Conservation (phyloP, 2,888 invertebrate species). For the Branchipolynoe longqiensis region DNA sequence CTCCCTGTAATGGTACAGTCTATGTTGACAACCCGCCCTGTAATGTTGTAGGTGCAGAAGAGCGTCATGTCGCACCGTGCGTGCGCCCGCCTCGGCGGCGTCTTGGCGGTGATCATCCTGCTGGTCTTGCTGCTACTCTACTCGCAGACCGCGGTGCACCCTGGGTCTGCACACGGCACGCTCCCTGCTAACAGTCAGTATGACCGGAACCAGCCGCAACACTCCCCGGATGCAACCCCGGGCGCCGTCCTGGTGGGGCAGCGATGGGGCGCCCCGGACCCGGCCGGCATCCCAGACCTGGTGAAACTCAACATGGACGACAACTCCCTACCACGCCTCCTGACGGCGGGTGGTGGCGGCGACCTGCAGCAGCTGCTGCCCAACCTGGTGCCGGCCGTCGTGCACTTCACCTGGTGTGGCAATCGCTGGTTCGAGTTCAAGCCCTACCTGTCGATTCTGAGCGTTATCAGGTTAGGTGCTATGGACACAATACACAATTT, state of each 20-base stretch:
- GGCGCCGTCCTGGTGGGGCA: neutral
- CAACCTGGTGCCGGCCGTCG: constrained; percentile 65
- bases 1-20: too few species aligned
- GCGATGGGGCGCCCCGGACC: constrained; percentile 1
- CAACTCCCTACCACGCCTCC: neutral
- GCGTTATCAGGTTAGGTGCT: constrained; percentile 45
- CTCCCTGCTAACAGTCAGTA: neutral
- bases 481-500: too few species aligned
- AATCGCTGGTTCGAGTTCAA: constrained; percentile 73
- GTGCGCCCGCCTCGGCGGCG: neutral
- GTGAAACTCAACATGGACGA: constrained; percentile 26
- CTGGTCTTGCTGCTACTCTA: neutral
- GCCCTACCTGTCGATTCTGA: constrained; percentile 75
- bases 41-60: neutral
- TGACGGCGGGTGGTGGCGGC: neutral
- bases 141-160: neutral
- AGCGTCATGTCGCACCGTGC: neutral
- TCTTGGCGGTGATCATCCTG: neutral
- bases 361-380: constrained; percentile 55
- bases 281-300: neutral
- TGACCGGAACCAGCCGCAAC: neutral
- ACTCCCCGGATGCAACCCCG: neutral
- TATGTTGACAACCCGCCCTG: too few species aligned
- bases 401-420: constrained; percentile 77
- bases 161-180: neutral